Evolutionary conservation across 2,888 invertebrate species (phyloP).

Genomic region (Xanthostigma xanthostigma): DNA sequence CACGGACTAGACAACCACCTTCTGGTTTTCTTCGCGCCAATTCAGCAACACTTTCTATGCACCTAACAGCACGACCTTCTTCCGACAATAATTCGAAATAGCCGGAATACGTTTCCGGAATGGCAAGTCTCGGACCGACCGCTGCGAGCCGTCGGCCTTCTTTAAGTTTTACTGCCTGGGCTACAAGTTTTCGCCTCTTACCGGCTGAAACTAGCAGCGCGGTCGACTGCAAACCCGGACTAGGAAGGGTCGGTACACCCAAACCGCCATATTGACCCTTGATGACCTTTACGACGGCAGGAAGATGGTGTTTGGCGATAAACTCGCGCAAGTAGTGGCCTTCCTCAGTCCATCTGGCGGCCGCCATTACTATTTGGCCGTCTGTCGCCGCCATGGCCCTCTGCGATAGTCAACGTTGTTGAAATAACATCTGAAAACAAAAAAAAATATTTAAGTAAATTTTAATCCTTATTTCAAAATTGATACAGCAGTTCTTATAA

Average conservation of each 20-base stretch:
- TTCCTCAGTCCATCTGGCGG: slow-evolving; percentile 62
- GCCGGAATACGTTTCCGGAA: slow-evolving; percentile 81
- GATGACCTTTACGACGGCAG: slow-evolving; percentile 78
- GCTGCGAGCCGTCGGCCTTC: slow-evolving; percentile 71
- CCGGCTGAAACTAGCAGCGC: slow-evolving; percentile 76
- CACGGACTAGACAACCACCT: slow-evolving; percentile 64
- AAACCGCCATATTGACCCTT: slow-evolving; percentile 88
- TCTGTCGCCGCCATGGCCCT: slow-evolving; percentile 69
- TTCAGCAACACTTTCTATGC: slow-evolving; percentile 78
- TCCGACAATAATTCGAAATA: slow-evolving; percentile 90
- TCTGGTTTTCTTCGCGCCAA: slow-evolving; percentile 60
- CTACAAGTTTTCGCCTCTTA: slow-evolving; percentile 70
- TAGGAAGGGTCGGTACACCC: slow-evolving; percentile 76
- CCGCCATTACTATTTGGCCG: slow-evolving; percentile 78
- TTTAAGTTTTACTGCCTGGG: slow-evolving; percentile 80
- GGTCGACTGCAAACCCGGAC: slow-evolving; percentile 73
- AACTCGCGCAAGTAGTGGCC: slow-evolving; percentile 59
- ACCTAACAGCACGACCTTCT: slow-evolving; percentile 80
- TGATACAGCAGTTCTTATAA: too few relatives aligned
- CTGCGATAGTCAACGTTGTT: too few relatives aligned
- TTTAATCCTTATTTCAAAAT: too few relatives aligned
- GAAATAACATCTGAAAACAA: too few relatives aligned
- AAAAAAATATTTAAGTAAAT: too few relatives aligned
- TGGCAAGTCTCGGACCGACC: slow-evolving; percentile 69
- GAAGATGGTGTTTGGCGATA: slow-evolving; percentile 58